Conservation (phyloP, 2,888 invertebrate genomes). For the Drosophila tanythrix region DNA sequence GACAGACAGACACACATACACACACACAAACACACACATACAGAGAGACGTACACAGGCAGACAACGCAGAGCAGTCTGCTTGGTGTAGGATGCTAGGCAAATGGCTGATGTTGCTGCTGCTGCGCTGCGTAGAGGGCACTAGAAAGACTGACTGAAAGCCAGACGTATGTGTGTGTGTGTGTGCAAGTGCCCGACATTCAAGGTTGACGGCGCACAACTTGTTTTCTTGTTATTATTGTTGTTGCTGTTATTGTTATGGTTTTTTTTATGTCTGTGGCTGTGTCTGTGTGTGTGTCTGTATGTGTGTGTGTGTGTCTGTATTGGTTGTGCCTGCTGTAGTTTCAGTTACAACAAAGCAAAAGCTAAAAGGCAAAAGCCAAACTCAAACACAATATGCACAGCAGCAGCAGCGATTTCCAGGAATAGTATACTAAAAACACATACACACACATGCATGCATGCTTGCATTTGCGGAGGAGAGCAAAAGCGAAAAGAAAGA, state of each 20-base stretch:
- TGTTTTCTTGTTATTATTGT: conserved; percentile 59
- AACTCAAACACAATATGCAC: conserved; percentile 42
- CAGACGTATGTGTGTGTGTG: conserved; percentile 20
- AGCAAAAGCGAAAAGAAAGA: conserved; percentile 14
- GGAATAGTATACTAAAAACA: conserved; percentile 22
- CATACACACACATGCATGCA: background rate
- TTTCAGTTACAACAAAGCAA: conserved; percentile 52
- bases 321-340: conserved; percentile 28
- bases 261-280: conserved; percentile 28
- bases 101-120: conserved; percentile 44
- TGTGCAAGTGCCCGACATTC: conserved; percentile 73
- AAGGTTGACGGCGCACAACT: conserved; percentile 73
- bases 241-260: conserved; percentile 43
- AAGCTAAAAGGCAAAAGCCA: conserved; percentile 30
- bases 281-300: background rate
- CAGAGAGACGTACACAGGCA: conserved; percentile 18
- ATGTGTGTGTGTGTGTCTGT: background rate
- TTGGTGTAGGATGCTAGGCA: conserved; percentile 51
- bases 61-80: conserved; percentile 22
- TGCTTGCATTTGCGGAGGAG: background rate
- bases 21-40: conserved; percentile 26
- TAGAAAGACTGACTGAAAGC: conserved; percentile 10
- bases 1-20: conserved; percentile 11
- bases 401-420: conserved; percentile 42
- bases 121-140: conserved; percentile 51